These are phyloP conservation scores for Pseudomugil tenellus DNA, from an alignment of 2,797 vertebrate species.

Conservation along the genomic window DNA sequence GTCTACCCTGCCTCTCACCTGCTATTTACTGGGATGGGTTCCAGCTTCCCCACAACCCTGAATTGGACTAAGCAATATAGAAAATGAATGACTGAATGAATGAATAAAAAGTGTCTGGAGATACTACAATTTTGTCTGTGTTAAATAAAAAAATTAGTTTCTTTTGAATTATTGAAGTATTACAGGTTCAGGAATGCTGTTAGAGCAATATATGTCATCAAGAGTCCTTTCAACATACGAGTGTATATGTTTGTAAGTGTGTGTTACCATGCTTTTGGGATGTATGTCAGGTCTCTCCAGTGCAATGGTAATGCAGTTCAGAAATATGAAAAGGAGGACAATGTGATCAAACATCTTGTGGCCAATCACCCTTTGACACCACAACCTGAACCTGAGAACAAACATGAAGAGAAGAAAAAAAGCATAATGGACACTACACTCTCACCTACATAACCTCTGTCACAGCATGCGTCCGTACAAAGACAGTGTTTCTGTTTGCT, in stretches of 20 bases:
- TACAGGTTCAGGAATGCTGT: not conserved
- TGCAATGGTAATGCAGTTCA: slow-evolving; percentile 98
- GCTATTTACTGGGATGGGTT: too few relatives aligned
- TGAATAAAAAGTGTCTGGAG: not conserved
- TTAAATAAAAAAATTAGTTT: not conserved
- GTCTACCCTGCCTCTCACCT: too few relatives aligned
- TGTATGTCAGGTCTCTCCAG: slow-evolving; percentile 93
- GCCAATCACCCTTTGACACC: slow-evolving; percentile 91
- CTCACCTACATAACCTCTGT: not conserved
- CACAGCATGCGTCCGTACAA: not conserved
- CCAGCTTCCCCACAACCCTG: too few relatives aligned
- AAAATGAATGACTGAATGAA: too few relatives aligned
- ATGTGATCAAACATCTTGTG: slow-evolving; percentile 97
- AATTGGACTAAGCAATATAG: too few relatives aligned
- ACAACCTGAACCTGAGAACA: slow-evolving; percentile 85
- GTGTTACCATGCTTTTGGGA: slow-evolving; percentile 87
- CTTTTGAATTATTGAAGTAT: not conserved
- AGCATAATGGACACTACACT: not conserved
- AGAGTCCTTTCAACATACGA: not conserved
- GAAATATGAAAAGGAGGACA: slow-evolving; percentile 97
- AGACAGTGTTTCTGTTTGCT: slow-evolving; percentile 9
- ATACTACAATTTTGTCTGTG: not conserved
- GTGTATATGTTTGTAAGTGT: slow-evolving; percentile 7
- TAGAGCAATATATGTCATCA: too few relatives aligned
- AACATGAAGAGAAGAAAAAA: not conserved